Evolutionary conservation across 1,140 invertebrate genomes (phyloP).

Genomic region (Nautilus pompilius): DNA sequence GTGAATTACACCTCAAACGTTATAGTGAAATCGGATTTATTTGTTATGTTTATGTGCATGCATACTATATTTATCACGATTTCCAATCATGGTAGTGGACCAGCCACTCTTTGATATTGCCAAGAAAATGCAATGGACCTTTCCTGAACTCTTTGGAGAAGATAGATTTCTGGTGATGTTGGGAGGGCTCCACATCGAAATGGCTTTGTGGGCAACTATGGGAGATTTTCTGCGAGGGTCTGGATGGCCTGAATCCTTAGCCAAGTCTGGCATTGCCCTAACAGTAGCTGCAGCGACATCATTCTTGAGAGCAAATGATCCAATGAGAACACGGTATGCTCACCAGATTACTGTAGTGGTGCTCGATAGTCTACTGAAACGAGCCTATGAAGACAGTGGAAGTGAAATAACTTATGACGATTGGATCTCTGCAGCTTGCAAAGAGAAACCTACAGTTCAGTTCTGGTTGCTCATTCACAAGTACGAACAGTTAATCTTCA

Average conservation of each 20-base stretch:
- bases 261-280: background rate
- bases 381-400: background rate
- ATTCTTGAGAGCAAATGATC: background rate
- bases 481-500: background rate
- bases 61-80: too few relatives aligned
- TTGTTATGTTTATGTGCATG: too few relatives aligned
- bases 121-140: slow-evolving; percentile 29
- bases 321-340: background rate
- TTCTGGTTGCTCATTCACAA: background rate
- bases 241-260: slow-evolving; percentile 25
- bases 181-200: slow-evolving; percentile 14
- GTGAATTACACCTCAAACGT: too few relatives aligned
- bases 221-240: slow-evolving; percentile 24
- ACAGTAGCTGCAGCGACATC: background rate
- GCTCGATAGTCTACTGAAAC: background rate
- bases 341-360: background rate
- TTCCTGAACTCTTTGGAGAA: slow-evolving; percentile 26
- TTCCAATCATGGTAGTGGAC: slow-evolving; percentile 20
- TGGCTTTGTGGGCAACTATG: slow-evolving; percentile 11
- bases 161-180: slow-evolving; percentile 17
- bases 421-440: background rate
- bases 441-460: background rate
- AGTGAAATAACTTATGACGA: background rate
- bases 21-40: too few relatives aligned
- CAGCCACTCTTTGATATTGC: slow-evolving; percentile 21